Evolutionary conservation across 1,140 invertebrate species (phyloP).

Genomic region (Hyles vespertilio): DNA sequence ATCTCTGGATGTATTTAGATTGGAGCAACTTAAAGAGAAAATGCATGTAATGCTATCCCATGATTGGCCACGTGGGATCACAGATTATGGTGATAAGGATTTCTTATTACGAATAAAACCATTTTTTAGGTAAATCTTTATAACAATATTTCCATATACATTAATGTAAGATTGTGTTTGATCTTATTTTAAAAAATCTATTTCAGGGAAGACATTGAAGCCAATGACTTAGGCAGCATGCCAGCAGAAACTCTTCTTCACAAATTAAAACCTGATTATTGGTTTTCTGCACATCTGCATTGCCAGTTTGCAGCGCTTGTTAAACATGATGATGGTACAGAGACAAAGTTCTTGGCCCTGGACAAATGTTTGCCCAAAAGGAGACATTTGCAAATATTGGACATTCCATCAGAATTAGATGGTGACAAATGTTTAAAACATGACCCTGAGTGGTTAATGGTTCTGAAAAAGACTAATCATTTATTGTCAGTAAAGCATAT

Average conservation of each 20-base stretch:
- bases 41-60: slow-evolving; percentile 96
- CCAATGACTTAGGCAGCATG: slow-evolving; percentile 88
- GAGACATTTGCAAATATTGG: slow-evolving; percentile 84
- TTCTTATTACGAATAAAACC: slow-evolving; percentile 89
- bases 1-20: slow-evolving; percentile 89
- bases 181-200: not conserved
- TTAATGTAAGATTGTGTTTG: no score
- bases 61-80: slow-evolving; percentile 96
- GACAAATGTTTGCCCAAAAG: slow-evolving; percentile 96
- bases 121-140: slow-evolving; percentile 81
- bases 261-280: slow-evolving; percentile 89
- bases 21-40: slow-evolving; percentile 81
- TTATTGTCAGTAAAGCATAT: slow-evolving; percentile 84
- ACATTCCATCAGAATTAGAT: slow-evolving; percentile 75
- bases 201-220: slow-evolving; percentile 87
- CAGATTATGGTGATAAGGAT: slow-evolving; percentile 89
- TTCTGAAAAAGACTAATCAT: slow-evolving; percentile 93
- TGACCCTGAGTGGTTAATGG: slow-evolving; percentile 96
- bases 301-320: slow-evolving; percentile 95
- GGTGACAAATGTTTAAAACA: slow-evolving; percentile 82
- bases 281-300: slow-evolving; percentile 99
- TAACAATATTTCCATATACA: slow-evolving; percentile 30
- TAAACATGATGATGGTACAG: slow-evolving; percentile 76
- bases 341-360: slow-evolving; percentile 95
- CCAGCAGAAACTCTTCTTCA: slow-evolving; percentile 88